Evolutionary conservation across 1,140 invertebrate genomes (phyloP).

Genomic region (Plectus sambesii): DNA sequence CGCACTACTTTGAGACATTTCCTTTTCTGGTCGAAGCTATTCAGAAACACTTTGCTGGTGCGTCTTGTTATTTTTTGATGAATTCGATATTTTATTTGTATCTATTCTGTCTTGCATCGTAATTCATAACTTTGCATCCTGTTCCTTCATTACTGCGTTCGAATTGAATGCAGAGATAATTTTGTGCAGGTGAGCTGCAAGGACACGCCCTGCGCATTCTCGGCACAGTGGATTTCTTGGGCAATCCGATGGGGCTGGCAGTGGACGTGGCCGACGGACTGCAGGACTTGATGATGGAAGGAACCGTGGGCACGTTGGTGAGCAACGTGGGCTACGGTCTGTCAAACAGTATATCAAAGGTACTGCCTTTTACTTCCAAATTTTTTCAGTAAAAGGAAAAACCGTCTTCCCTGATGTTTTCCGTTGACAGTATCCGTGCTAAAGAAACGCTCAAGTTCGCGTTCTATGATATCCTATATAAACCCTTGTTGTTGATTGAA

Average conservation of each 20-base stretch:
- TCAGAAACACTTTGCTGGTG: slow-evolving; percentile 40
- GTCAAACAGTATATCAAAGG: slow-evolving; percentile 90
- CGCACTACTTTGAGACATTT: slow-evolving; percentile 45
- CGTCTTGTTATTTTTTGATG: slow-evolving; percentile 20
- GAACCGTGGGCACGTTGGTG: slow-evolving; percentile 70
- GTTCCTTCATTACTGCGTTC: too few species aligned
- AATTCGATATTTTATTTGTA: too few species aligned
- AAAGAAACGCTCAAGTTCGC: too few species aligned
- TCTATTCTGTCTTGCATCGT: too few species aligned
- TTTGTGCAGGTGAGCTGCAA: slow-evolving; percentile 62
- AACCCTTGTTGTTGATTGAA: too few species aligned
- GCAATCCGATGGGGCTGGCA: slow-evolving; percentile 86
- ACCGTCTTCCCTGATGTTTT: too few species aligned
- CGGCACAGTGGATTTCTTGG: slow-evolving; percentile 89
- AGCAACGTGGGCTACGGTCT: slow-evolving; percentile 93
- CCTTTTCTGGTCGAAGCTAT: slow-evolving; percentile 37
- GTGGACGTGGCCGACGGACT: slow-evolving; percentile 91
- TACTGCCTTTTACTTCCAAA: too few species aligned
- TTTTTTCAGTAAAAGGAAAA: too few species aligned
- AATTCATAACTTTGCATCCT: too few species aligned
- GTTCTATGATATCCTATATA: too few species aligned
- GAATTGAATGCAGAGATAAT: too few species aligned
- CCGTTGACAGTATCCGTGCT: too few species aligned
- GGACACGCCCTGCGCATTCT: slow-evolving; percentile 88
- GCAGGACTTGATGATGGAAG: slow-evolving; percentile 76